Evolutionary conservation across 2,113 vertebrate genomes (phyloP).

Genomic region (Erpornis zantholeuca): DNA sequence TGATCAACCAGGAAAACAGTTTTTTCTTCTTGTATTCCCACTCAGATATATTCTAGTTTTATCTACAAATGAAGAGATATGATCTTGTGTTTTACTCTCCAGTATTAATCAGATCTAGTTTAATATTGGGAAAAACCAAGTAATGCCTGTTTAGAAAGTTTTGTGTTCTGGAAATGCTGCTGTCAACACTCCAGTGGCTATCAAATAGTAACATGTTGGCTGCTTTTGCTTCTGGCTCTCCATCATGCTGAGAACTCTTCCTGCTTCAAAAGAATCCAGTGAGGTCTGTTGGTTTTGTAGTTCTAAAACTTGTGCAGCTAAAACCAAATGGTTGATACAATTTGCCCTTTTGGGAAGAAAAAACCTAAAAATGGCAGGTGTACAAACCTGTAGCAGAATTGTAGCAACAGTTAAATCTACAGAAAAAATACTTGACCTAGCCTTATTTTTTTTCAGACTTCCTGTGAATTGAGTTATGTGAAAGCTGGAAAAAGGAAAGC

Average conservation of each 20-base stretch:
- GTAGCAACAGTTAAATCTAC: neutral
- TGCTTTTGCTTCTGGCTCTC: neutral
- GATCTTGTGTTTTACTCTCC: neutral
- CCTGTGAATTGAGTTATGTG: neutral
- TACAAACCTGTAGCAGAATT: neutral
- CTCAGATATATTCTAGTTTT: neutral
- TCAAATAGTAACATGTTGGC: neutral
- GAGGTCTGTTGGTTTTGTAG: neutral
- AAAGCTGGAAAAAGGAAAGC: neutral
- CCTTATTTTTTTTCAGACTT: neutral
- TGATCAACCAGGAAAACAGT: slow-evolving; percentile 39
- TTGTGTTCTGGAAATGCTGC: neutral
- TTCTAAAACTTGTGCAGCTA: neutral
- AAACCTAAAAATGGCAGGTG: neutral
- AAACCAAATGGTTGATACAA: neutral
- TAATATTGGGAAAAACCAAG: neutral
- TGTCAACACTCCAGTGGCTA: neutral
- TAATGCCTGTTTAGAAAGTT: neutral
- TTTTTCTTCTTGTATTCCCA: neutral
- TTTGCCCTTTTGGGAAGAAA: neutral
- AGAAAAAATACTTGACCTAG: neutral
- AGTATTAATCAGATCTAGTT: neutral
- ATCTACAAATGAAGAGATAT: slow-evolving; percentile 18
- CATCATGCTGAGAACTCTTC: neutral
- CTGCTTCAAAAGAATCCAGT: neutral